Evolutionary conservation across 1,140 invertebrate species (phyloP), one percentile per base, ranked within the genome.

Genomic region (Adelges cooleyi): DNA sequence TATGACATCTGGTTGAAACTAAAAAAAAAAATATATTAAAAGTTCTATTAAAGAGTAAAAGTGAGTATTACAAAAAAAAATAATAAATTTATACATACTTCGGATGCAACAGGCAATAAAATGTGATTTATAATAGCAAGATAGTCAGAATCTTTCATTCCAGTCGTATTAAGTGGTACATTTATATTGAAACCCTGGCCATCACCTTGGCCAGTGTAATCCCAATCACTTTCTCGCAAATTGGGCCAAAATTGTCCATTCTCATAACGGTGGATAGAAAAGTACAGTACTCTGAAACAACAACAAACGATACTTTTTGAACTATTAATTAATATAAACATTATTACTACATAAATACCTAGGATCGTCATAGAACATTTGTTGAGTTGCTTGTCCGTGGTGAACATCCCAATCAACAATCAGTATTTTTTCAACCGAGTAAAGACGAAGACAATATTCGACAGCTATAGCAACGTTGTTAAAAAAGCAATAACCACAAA

Each of bases 401-500:
- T 97, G 93, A 15, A 96, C 88, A 77, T 99, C 96, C 86, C 92
- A 97, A 77, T 99, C 96, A 1, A 99, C 86, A 68, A 98, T 95
- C 50, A 98, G 74, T 70, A 98, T 86, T 71, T 84, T 83, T 51
- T 80, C 74, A 3, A 82, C 46, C 18, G 74, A 74, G 33, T 76
- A 72, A 10, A 81, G 80, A 40, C 85, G 77, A 4, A 96, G 71
- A 29, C 86, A 87, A 74, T 88, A 81, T 70, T 87, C 82, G n/a
- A 92, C 92, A 13, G 90, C 92, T 52, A 99, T 78, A 2, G 91
- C 95, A 1, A 95, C 92, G 77, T 98, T 99, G 74, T 99, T 99
- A 70, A 97, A 95, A 73, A 89, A 90, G 76, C 96, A 99, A 75
- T 93, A 98, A 15, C 95, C 95, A 77, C 88, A 90, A 67, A 85